Percentiles rank a stretch among this genome's conserved stretches.
Evolutionary conservation across 2,888 invertebrate genomes (phyloP).

Genomic region (Cenopis cana): DNA sequence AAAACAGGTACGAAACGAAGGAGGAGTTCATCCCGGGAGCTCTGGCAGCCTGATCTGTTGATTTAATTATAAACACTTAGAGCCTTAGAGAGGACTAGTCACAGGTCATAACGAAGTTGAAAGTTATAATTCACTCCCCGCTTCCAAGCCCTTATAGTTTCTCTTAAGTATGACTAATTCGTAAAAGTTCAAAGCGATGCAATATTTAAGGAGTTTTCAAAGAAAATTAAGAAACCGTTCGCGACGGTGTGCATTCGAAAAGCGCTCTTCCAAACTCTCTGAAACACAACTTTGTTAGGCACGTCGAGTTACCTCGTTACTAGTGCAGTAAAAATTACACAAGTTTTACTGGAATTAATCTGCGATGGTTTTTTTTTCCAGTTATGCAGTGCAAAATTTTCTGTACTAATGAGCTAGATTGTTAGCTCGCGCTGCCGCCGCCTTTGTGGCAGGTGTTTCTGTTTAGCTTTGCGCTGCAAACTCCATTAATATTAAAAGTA

Average conservation of each 20-base stretch:
- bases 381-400: constrained; percentile 63
- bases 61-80: neutral
- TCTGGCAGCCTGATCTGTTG: no score
- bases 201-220: constrained; percentile 78
- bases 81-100: neutral
- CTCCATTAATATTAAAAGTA: constrained; percentile 59
- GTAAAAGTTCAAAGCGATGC: constrained; percentile 69
- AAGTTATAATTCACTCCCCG: constrained; percentile 4
- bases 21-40: no score
- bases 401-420: constrained; percentile 75
- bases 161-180: constrained; percentile 59
- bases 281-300: constrained; percentile 77
- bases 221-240: constrained; percentile 73
- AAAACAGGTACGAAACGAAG: no score
- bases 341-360: constrained; percentile 73
- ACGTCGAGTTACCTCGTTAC: constrained; percentile 77
- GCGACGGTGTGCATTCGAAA: constrained; percentile 61
- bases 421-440: constrained; percentile 60
- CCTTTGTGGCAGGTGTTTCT: constrained; percentile 65
- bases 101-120: neutral
- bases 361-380: constrained; percentile 62
- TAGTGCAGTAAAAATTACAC: constrained; percentile 67
- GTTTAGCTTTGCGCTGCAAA: constrained; percentile 59
- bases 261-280: constrained; percentile 63
- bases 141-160: constrained; percentile 57